A percentile compares a stretch with the other conserved stretches of the same genome.
Conservation (phyloP, 1,140 invertebrate species). For the Drosophila bocki region DNA sequence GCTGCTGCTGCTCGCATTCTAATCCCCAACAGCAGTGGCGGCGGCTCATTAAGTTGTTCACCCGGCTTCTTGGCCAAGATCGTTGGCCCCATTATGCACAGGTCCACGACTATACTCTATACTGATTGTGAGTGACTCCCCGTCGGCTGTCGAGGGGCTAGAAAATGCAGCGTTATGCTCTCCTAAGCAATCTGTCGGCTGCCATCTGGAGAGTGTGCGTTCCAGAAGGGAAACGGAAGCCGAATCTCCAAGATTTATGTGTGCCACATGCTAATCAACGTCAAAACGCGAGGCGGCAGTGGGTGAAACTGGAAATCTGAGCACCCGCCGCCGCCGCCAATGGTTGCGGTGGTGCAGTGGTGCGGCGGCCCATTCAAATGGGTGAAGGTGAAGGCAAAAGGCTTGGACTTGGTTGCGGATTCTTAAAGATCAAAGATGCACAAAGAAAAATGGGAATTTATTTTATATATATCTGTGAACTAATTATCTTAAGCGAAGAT, state of each 20-base stretch:
- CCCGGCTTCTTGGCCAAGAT: conserved; percentile 66
- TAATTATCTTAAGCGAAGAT: neutral
- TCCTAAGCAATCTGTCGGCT: conserved; percentile 42
- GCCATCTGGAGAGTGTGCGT: conserved; percentile 48
- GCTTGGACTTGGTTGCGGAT: conserved; percentile 13
- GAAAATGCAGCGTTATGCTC: conserved; percentile 75
- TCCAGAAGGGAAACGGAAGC: conserved; percentile 76
- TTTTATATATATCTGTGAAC: too few relatives aligned
- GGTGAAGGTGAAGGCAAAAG: conserved; percentile 75
- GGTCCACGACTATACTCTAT: conserved; percentile 8
- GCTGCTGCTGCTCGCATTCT: conserved; percentile 52
- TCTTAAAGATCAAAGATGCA: conserved; percentile 25
- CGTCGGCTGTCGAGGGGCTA: conserved; percentile 21
- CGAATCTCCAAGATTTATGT: conserved; percentile 68
- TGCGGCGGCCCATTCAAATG: conserved; percentile 54
- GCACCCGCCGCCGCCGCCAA: conserved; percentile 11
- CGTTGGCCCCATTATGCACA: conserved; percentile 71
- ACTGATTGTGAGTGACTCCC: conserved; percentile 18
- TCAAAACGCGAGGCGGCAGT: conserved; percentile 52
- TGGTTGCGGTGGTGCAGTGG: conserved; percentile 25
- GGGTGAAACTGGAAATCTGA: conserved; percentile 71
- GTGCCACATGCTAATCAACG: conserved; percentile 79
- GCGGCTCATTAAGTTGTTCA: conserved; percentile 71
- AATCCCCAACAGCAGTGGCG: conserved; percentile 27
- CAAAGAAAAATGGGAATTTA: neutral